Conservation (phyloP, 1,140 invertebrate genomes). For the Brachionus plicatilis region DNA sequence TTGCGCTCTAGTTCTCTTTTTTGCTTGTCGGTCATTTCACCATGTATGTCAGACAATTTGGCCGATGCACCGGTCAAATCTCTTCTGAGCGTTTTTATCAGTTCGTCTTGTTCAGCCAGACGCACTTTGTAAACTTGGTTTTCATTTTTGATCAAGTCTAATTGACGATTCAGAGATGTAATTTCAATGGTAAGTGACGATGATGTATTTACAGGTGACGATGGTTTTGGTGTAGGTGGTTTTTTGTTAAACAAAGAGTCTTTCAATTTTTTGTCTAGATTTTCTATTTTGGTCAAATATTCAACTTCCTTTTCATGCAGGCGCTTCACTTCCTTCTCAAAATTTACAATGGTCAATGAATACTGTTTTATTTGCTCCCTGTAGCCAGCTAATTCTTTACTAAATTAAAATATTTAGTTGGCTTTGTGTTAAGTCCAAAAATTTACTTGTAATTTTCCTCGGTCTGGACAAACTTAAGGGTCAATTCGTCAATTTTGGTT, state of each 20-base stretch:
- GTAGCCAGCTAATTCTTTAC: conserved; percentile 45
- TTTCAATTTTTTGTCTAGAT: conserved; percentile 44
- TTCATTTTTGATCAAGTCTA: conserved; percentile 46
- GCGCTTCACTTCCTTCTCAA: conserved; percentile 53
- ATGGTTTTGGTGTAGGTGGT: conserved; percentile 45
- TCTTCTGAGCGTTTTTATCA: conserved; percentile 49
- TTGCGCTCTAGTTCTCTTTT: conserved; percentile 54
- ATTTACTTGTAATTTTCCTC: not conserved
- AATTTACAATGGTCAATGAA: conserved; percentile 53
- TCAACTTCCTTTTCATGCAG: conserved; percentile 42
- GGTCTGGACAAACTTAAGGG: not conserved
- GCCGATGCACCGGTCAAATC: conserved; percentile 53
- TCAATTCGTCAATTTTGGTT: not conserved
- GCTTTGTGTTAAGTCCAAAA: not conserved
- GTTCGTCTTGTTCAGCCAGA: conserved; percentile 49
- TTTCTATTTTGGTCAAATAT: conserved; percentile 46
- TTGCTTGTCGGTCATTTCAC: conserved; percentile 54
- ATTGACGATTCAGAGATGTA: conserved; percentile 7
- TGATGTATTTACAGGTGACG: conserved; percentile 47
- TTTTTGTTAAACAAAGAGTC: conserved; percentile 5
- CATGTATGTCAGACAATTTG: conserved; percentile 52
- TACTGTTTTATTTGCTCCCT: conserved; percentile 54
- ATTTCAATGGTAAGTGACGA: conserved; percentile 44
- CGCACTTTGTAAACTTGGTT: conserved; percentile 49
- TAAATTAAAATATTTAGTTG: not conserved